These are phyloP conservation scores for Dasypus novemcinctus DNA, from an alignment of 2,113 vertebrate species.

Conservation along the genomic window DNA sequence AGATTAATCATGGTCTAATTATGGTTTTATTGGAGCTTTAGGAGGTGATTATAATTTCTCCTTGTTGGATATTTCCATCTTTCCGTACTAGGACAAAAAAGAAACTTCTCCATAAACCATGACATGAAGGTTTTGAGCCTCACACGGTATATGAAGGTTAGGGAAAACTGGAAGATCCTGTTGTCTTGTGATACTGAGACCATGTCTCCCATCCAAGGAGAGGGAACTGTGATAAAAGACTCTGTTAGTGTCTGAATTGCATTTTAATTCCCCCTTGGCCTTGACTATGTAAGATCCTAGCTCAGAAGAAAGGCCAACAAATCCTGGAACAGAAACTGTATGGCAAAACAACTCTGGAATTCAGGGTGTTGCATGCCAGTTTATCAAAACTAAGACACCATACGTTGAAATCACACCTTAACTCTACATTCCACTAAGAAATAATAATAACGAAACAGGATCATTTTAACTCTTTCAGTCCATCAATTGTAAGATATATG, in stretches of 20 bases:
- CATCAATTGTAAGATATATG: neutral
- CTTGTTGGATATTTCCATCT: neutral
- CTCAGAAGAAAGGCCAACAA: too few species aligned
- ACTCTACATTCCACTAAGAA: neutral
- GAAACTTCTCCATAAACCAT: neutral
- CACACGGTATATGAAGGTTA: accelerated
- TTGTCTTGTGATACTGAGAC: accelerated
- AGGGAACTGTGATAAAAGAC: too few species aligned
- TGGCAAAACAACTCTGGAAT: too few species aligned
- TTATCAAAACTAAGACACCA: accelerated
- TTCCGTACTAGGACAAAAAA: too few species aligned
- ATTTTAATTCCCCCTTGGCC: neutral
- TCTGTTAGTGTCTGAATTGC: neutral
- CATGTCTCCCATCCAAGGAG: neutral
- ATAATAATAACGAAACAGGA: too few species aligned
- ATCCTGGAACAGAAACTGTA: neutral
- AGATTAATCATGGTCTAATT: neutral
- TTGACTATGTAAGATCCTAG: too few species aligned
- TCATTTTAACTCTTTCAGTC: neutral
- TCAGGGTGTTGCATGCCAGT: accelerated
- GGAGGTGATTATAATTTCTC: neutral
- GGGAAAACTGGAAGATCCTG: too few species aligned
- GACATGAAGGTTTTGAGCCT: neutral
- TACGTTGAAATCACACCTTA: too few species aligned
- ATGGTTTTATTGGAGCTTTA: neutral